Conservation (phyloP, 2,797 vertebrate genomes). For the Melanotaenia boesemani region DNA sequence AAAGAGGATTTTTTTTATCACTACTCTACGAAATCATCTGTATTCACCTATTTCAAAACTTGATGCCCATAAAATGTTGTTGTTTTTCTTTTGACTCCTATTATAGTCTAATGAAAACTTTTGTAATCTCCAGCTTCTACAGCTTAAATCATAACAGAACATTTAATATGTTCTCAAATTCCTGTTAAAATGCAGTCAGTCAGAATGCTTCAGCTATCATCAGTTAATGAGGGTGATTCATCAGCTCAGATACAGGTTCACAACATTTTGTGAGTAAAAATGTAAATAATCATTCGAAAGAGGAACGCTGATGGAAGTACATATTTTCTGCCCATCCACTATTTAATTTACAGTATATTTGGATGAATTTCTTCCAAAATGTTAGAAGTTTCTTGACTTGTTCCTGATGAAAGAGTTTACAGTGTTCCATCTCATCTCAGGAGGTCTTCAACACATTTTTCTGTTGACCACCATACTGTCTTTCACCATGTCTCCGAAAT, state of each 20-base stretch:
- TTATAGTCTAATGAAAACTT: not conserved
- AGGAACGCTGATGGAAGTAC: not conserved
- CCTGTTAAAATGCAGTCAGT: not conserved
- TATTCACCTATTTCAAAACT: not conserved
- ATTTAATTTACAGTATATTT: not conserved
- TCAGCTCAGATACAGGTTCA: not conserved
- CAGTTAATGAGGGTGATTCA: not conserved
- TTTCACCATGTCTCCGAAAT: slow-evolving; percentile 49
- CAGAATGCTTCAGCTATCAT: not conserved
- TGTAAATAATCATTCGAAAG: not conserved
- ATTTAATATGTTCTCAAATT: not conserved
- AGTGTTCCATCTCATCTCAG: slow-evolving; percentile 51
- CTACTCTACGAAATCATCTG: not conserved
- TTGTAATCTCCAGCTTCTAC: not conserved
- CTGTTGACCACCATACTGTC: slow-evolving; percentile 47
- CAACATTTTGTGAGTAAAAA: not conserved
- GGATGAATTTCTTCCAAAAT: slow-evolving; percentile 3
- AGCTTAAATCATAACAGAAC: not conserved
- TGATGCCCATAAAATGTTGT: not conserved
- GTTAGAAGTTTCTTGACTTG: slow-evolving; percentile 5
- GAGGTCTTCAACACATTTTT: slow-evolving; percentile 57
- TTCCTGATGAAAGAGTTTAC: slow-evolving; percentile 23
- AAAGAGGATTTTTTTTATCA: not conserved
- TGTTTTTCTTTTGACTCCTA: not conserved
- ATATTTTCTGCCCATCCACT: not conserved